Evolutionary conservation across 2,797 vertebrate genomes (phyloP).

Genomic region (Eospalax fontanierii): DNA sequence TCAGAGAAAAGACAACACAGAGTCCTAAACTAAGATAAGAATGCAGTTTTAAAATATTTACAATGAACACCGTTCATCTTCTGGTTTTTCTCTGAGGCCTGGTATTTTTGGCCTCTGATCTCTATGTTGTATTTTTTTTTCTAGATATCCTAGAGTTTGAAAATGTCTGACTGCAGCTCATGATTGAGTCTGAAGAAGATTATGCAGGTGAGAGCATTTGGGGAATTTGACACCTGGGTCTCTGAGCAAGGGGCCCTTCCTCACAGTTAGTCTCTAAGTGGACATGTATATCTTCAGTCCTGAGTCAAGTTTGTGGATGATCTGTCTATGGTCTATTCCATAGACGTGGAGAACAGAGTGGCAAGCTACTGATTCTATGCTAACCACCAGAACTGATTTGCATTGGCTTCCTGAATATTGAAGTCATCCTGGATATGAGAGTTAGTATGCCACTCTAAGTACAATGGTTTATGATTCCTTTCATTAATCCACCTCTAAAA

Average conservation of each 20-base stretch:
- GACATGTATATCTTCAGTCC: not conserved
- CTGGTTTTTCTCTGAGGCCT: slow-evolving; percentile 79
- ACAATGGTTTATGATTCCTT: not conserved
- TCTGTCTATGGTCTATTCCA: no score
- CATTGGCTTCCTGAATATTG: not conserved
- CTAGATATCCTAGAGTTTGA: slow-evolving; percentile 46
- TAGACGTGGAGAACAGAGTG: not conserved
- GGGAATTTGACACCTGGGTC: not conserved
- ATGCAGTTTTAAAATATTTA: slow-evolving; percentile 81
- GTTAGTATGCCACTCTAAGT: not conserved
- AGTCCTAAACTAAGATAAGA: slow-evolving; percentile 78
- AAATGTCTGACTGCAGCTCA: slow-evolving; percentile 17
- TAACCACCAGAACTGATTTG: not conserved
- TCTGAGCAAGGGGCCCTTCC: not conserved
- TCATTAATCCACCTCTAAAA: not conserved
- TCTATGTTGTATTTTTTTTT: slow-evolving; percentile 68
- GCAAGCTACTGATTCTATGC: not conserved
- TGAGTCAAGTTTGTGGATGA: not conserved
- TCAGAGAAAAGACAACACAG: slow-evolving; percentile 77
- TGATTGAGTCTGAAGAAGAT: not conserved
- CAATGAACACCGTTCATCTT: slow-evolving; percentile 50
- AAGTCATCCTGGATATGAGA: not conserved
- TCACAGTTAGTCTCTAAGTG: not conserved
- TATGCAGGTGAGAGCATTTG: not conserved
- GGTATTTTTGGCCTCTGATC: slow-evolving; percentile 70